Evolutionary conservation across 35 echinoderm and acorn worm genomes (phyloP), one percentile per base, ranked within the genome.

Genomic region (Heliocidaris tuberculata): DNA sequence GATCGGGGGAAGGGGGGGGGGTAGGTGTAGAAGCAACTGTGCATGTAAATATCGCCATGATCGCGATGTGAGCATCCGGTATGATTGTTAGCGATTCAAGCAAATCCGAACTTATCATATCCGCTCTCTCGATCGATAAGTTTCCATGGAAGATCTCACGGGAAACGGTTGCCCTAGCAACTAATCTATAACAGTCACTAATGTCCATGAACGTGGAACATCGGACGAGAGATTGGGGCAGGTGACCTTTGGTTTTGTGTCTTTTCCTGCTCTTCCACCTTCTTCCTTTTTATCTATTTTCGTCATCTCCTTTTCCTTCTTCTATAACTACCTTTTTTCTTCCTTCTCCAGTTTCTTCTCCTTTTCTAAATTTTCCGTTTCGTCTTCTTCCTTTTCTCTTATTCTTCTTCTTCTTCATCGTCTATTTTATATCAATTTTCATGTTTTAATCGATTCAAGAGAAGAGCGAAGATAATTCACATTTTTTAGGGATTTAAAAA

Each of bases 71-170:
- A 78, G 65, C 65, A 78, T 78, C 65, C 19, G 21, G 21, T 7
- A 78, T 78, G 65, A n/a, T 78, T 78, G 65, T 78, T 78, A 78
- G 65, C 21, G 27, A 6, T 78, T n/a, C 65, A 78, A 15, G 65
- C 65, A 24, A 78, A 78, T 78, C 65, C 21, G 19, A 78, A 27
- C 17, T 27, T n/a, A 78, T 78, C 21, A n/a, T 29, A 29, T 78
- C 65, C 65, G 65, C 65, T 78, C 65, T 78, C 65, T 78, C 65
- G 65, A 78, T 78, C 65, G 65, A 78, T 78, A 78, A 42, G 65
- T 78, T 24, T 78, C 27, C 27, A 78, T 78, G 21, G 65, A 78
- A 78, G 65, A 78, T 78, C 65, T 78, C 65, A 24, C 65, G 65
- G 65, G 65, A 78, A n/a, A 78, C 21, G 65, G 65, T 78, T n/a